Percentiles rank a stretch among this genome's conserved stretches.
Evolutionary conservation across 2,113 vertebrate genomes (phyloP).

Genomic region (Felis catus): DNA sequence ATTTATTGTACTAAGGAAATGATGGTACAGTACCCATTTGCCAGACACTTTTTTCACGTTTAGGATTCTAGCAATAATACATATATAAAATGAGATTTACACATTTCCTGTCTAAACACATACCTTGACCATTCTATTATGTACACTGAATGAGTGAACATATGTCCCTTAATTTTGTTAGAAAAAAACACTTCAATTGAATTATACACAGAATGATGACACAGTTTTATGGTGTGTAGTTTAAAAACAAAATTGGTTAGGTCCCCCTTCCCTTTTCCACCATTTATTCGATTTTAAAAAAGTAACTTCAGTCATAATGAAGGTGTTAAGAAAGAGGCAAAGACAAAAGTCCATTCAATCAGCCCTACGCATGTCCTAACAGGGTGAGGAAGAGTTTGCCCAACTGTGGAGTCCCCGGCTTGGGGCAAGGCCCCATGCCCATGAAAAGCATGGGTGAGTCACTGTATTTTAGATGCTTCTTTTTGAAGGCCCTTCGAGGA

Average conservation of each 20-base stretch:
- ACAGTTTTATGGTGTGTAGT: neutral
- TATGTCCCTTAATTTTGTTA: conserved; percentile 33
- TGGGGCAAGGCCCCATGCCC: neutral
- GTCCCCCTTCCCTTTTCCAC: neutral
- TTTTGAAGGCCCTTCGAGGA: neutral
- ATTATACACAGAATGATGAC: neutral
- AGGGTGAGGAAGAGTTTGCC: neutral
- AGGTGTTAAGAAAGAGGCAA: conserved; percentile 20
- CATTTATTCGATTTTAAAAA: conserved; percentile 16
- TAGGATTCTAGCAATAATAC: neutral
- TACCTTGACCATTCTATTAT: neutral
- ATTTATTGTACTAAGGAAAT: neutral
- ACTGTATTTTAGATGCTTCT: neutral
- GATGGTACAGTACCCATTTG: neutral
- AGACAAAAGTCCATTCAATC: neutral
- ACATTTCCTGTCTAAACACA: neutral
- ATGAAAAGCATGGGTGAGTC: neutral
- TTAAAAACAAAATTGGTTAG: conserved; percentile 32
- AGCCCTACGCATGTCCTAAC: fast-evolving
- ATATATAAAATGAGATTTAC: neutral
- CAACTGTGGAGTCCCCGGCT: neutral
- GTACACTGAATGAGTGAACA: neutral
- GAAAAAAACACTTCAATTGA: neutral
- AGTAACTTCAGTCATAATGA: neutral
- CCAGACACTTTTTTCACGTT: conserved; percentile 23